Evolutionary conservation across 1,140 invertebrate species (phyloP), one percentile per base, ranked within the genome.

Genomic region (Diachasmimorpha longicaudata): DNA sequence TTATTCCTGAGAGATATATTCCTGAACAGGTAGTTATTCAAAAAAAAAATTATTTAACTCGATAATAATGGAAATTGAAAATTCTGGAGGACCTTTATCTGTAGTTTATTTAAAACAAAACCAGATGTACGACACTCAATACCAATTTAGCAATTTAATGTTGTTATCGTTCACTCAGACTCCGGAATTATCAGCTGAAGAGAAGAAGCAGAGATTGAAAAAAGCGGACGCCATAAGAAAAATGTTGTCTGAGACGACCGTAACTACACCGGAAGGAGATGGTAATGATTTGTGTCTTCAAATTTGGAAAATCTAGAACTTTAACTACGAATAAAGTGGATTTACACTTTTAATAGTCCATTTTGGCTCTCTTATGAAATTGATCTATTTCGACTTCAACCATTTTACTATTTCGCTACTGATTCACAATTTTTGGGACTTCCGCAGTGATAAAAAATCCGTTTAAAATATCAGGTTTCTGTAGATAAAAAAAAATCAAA

Each of bases 161-260:
- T 36, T 75, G 69, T 21, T 0, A n/a, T 77, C 66, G 72, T 44
- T 78, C 66, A 6, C 79, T 4, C 84, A 93, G 92, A 91, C 92
- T 70, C 94, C 94, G 74, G 93, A 95, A 85, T 84, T 96, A 19
- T 94, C 94, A 11, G 93, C 93, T 0, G 95, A 96, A 82, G 96
- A 97, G 82, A 93, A 95, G 83, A 91, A 94, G 75, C 93, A 94
- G 77, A 90, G 96, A 11, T 90, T 93, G 79, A 93, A 95, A 82
- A 97, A 97, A 89, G 95, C 96, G 0, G 96, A 97, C 82, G 94
- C 94, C 19, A 97, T 98, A 72, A 94, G 96, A 81, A 96, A 96
- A 87, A 96, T 98, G 94, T 90, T 98, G 6, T 93, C 95, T 0
- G 93, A 95, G 84, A 91, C 91, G 9, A 91, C 91, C 1, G 90